A percentile compares a stretch with the other conserved stretches of the same genome.
These are phyloP conservation scores for Parazoanthus atlanticus DNA, from an alignment of 92 coral and sea anemone genomes.

Conservation along the genomic window DNA sequence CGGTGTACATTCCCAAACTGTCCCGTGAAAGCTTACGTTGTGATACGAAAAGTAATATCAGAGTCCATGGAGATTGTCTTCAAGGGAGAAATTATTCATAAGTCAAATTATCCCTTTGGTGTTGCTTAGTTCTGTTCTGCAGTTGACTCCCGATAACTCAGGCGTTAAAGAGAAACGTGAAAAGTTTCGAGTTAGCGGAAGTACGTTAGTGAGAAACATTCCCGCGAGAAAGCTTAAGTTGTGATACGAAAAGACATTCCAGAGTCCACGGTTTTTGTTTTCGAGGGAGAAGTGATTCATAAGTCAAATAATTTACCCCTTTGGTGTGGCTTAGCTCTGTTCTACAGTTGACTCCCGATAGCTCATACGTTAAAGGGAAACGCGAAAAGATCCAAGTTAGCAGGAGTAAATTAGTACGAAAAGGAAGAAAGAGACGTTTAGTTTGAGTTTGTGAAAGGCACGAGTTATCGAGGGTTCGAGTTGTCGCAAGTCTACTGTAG, in stretches of 20 bases:
- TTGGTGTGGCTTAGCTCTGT: constrained; percentile 6
- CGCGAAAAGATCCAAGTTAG: no score
- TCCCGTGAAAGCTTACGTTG: constrained; percentile 7
- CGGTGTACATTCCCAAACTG: constrained; percentile 18
- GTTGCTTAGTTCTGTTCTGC: neutral
- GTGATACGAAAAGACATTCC: neutral
- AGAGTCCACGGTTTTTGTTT: neutral
- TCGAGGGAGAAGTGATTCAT: constrained; percentile 23
- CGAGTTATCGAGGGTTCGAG: no score
- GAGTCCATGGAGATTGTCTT: constrained; percentile 8
- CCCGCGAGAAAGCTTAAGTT: constrained; percentile 1
- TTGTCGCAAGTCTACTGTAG: no score
- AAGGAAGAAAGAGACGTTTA: no score
- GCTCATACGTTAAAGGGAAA: no score
- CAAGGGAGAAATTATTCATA: constrained; percentile 26
- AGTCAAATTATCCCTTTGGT: constrained; percentile 27
- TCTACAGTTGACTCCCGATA: no score
- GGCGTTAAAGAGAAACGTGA: no score
- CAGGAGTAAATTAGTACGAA: no score
- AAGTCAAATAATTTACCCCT: constrained; percentile 4
- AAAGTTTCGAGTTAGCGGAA: no score
- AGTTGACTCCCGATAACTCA: no score
- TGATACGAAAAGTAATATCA: neutral
- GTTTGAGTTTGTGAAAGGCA: no score
- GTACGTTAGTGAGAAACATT: neutral